Base-by-base conservation (phyloP, 2,797 vertebrate species). In the Picus viridis region DNA sequence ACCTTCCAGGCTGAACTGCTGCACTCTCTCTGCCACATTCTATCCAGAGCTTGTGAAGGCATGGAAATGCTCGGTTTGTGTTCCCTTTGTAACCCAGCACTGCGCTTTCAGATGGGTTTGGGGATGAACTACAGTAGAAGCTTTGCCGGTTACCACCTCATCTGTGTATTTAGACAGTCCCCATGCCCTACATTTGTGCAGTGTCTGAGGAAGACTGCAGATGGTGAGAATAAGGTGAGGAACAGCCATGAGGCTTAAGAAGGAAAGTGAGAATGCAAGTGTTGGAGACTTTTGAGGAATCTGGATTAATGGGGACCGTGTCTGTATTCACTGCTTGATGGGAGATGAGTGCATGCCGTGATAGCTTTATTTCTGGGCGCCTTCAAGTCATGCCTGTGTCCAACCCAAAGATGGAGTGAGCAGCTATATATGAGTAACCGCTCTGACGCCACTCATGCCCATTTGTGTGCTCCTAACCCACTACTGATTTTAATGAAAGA, bases 51-150 rank as follows among this genome's bases (percentile, higher is more conserved):
- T 7, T 2, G 29, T 54, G 47, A 18, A 51, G 49, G 26, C 5
- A 10, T 36, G 43, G 30, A 47, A 65, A 13, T 41, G 29, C 39
- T 86, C 0, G 0, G 14, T 15, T 59, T 12, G 0, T 4, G 24
- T 58, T 49, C 45, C 22, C 22, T 47, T n/a, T 47, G 9, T 17
- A 59, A 3, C 3, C 17, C 86, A 69, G 22, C 18, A 19, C n/a
- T 61, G 24, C 12, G 17, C 30, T 23, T 17, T 47, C 61, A 34
- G 34, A 4, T 3, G 2, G 29, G 4, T 26, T 5, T 70, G 47
- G 43, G 47, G 32, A 70, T 7, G 32, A 89, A 57, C 4, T 19
- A 47, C 41, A 43, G 54, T 32, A 43, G 41, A 27, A 32, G 10
- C 69, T 43, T 68, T 65, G 51, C 22, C 22, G 1, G 8, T 65